Conservation (phyloP, 2,888 invertebrate genomes). For the Sesamia inferens region DNA sequence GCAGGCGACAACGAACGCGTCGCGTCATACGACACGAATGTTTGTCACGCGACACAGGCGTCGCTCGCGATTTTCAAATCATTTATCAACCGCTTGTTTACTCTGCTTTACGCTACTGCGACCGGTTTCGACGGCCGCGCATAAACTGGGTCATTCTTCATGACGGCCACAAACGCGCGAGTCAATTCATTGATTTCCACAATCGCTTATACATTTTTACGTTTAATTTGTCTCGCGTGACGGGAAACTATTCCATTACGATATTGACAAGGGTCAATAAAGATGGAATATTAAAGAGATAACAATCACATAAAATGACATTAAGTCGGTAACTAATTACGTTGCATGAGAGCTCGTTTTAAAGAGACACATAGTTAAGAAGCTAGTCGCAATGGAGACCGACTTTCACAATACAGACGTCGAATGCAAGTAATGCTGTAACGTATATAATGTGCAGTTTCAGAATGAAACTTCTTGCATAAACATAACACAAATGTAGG, state of each 20-base stretch:
- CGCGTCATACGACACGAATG: constrained; percentile 55
- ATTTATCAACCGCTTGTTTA: constrained; percentile 77
- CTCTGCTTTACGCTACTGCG: constrained; percentile 68
- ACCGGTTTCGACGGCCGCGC: constrained; percentile 64
- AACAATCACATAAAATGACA: constrained; percentile 58
- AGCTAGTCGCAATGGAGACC: constrained; percentile 44
- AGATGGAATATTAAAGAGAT: constrained; percentile 62
- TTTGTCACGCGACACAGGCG: constrained; percentile 62
- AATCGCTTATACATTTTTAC: constrained; percentile 46
- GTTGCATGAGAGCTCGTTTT: constrained; percentile 42
- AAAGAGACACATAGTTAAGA: constrained; percentile 33
- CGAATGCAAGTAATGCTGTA: constrained; percentile 38
- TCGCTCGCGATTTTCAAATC: constrained; percentile 74
- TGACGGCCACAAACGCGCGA: constrained; percentile 64
- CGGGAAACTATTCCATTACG: constrained; percentile 62
- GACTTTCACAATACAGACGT: constrained; percentile 57
- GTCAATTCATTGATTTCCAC: constrained; percentile 70
- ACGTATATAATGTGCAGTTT: constrained; percentile 47
- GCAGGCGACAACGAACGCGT: constrained; percentile 56
- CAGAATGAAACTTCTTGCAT: constrained; percentile 42
- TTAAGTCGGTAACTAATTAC: constrained; percentile 51
- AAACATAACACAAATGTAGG: constrained; percentile 36
- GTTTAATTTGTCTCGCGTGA: constrained; percentile 67
- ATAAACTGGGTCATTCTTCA: constrained; percentile 75
- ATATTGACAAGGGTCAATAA: constrained; percentile 70